phyloP scores from a whole-genome alignment of 2,797 vertebrate species.

The Leptodactylus fallax region DNA sequence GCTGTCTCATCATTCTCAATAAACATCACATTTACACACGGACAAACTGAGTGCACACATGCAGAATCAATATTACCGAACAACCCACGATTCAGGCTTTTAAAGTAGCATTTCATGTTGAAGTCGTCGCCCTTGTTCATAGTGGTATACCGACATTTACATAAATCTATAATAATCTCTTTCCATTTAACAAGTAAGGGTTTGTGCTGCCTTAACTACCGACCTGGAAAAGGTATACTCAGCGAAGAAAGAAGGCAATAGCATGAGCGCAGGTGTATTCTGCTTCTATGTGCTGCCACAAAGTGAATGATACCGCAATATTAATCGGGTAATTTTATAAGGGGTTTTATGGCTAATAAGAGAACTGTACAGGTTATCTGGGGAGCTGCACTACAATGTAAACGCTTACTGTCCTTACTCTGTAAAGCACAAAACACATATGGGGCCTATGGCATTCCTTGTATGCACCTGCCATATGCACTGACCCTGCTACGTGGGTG shows the following conservation, averaged over 20 bases:
- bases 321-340: too few species aligned
- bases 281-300: neutral
- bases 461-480: too few species aligned
- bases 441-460: too few species aligned
- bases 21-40: constrained; percentile 59
- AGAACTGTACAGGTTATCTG: too few species aligned
- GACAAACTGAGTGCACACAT: constrained; percentile 34
- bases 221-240: neutral
- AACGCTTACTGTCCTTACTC: too few species aligned
- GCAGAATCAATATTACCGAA: constrained; percentile 39
- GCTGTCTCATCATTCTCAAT: constrained; percentile 39
- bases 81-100: constrained; percentile 10
- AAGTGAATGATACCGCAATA: neutral
- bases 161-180: constrained; percentile 29
- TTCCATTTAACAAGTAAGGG: neutral
- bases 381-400: too few species aligned
- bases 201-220: neutral
- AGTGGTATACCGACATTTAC: constrained; percentile 24
- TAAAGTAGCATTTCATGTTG: constrained; percentile 9
- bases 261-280: neutral
- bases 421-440: too few species aligned
- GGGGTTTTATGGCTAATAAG: too few species aligned
- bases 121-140: constrained; percentile 19
- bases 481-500: too few species aligned
- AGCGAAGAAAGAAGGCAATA: neutral